Percentiles rank a stretch among this genome's conserved stretches.
Evolutionary conservation across 2,888 invertebrate genomes (phyloP).

Genomic region (Cosmorhoe ocellata): DNA sequence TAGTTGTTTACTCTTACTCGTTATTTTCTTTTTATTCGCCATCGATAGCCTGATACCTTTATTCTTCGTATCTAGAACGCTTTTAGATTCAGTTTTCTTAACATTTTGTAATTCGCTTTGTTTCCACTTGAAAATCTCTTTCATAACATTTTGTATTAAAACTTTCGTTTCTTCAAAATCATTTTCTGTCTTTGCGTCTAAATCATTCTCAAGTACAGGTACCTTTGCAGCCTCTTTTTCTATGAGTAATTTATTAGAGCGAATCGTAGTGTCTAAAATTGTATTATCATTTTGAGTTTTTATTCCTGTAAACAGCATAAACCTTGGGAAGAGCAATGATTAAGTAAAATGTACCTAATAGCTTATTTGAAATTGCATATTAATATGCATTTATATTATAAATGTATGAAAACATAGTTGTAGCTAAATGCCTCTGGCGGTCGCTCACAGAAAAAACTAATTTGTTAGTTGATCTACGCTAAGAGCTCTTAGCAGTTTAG

Average conservation of each 20-base stretch:
- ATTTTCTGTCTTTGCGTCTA: conserved; percentile 6
- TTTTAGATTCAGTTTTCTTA: conserved; percentile 13
- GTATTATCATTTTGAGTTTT: background rate
- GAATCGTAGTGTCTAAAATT: conserved; percentile 16
- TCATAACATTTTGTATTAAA: conserved; percentile 53
- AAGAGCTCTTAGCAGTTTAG: too few relatives aligned
- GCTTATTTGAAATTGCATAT: too few relatives aligned
- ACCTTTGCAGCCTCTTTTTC: background rate
- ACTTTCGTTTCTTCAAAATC: conserved; percentile 43
- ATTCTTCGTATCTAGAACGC: background rate
- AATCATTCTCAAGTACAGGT: background rate
- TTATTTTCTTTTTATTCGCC: background rate
- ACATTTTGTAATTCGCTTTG: conserved; percentile 28
- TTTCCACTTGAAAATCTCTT: conserved; percentile 49
- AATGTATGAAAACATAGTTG: too few relatives aligned
- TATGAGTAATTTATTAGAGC: background rate
- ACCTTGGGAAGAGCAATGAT: too few relatives aligned
- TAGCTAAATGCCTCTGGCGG: too few relatives aligned
- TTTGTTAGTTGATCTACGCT: too few relatives aligned
- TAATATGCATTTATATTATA: too few relatives aligned
- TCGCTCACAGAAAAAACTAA: too few relatives aligned
- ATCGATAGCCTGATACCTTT: background rate
- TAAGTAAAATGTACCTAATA: too few relatives aligned
- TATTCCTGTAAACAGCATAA: background rate
- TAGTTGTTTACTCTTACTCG: background rate